Evolutionary conservation across 2,797 vertebrate genomes (phyloP), one percentile per base, ranked within the genome.

Genomic region (Leptodactylus fallax): DNA sequence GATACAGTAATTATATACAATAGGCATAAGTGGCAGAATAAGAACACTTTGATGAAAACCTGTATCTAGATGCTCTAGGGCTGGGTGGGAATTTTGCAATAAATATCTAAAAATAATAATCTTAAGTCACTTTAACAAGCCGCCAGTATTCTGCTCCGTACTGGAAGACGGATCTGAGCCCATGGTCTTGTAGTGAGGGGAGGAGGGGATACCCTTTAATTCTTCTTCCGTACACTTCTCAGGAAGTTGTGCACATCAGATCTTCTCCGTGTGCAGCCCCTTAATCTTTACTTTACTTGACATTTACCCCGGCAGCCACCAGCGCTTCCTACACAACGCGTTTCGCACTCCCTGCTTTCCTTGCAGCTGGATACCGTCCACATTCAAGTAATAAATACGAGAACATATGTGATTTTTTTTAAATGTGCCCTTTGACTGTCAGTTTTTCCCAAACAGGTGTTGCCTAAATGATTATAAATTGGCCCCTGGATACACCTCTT

Each of bases 401-500:
- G 94, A 96, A 95, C 95, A 96, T 95, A 95, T 96, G 95, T 92
- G 94, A 93, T 93, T 94, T 94, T 90, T 92, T 95, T 92, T 0
- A 91, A 95, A 95, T 95, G 92, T 96, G 95, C 95, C 95, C 95
- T 95, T 96, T 96, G 96, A 97, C 97, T 97, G 96, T 95, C 96
- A 96, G 94, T 96, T 95, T 96, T 93, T 95, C 96, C 97, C 95
- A 97, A 98, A 98, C 97, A 99, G 98, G 97, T 99, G 97, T 96
- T 95, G 95, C 94, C 96, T 98, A 98, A 99, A 99, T 98, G 97
- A 97, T 98, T 97, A 98, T 98, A 97, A 99, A 99, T 99, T 97
- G 96, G 96, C 97, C 96, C 96, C 96, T 98, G 97, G 96, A 96
- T 97, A 97, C 96, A 97, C 96, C 97, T 97, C 95, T 97, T 97